Evolutionary conservation across 2,888 invertebrate genomes (phyloP).

Genomic region (Phytoseiulus persimilis): DNA sequence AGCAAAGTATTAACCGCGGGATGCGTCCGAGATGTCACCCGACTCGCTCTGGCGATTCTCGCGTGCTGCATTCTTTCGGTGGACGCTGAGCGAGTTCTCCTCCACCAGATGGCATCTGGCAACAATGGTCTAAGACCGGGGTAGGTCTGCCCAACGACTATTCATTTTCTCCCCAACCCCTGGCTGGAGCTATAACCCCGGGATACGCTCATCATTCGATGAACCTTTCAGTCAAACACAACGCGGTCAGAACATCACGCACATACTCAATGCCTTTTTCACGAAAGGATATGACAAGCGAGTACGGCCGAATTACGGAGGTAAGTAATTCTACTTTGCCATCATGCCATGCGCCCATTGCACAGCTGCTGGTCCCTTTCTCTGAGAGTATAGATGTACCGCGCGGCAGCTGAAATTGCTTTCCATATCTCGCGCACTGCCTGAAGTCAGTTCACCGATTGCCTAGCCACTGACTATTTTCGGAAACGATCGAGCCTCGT

Average conservation of each 20-base stretch:
- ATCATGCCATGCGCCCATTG: not conserved
- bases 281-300: constrained; percentile 42
- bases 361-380: not conserved
- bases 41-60: not conserved
- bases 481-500: not conserved
- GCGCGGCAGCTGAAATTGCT: not conserved
- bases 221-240: constrained; percentile 34
- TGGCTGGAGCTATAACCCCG: too few species aligned
- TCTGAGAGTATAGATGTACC: not conserved
- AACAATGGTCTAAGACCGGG: constrained; percentile 38
- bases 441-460: not conserved
- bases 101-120: constrained; percentile 38
- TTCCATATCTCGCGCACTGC: not conserved
- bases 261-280: constrained; percentile 42
- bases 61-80: constrained; percentile 21
- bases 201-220: not conserved
- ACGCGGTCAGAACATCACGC: constrained; percentile 41
- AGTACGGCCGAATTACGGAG: constrained; percentile 42
- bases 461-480: not conserved
- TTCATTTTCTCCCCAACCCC: too few species aligned
- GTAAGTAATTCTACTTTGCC: constrained; percentile 38
- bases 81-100: constrained; percentile 28
- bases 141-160: not conserved
- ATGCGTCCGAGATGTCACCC: not conserved
- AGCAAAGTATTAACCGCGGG: not conserved